These are phyloP conservation scores for Ctenochaetus hawaiiensis DNA, from an alignment of 2,797 vertebrate genomes.

Conservation along the genomic window DNA sequence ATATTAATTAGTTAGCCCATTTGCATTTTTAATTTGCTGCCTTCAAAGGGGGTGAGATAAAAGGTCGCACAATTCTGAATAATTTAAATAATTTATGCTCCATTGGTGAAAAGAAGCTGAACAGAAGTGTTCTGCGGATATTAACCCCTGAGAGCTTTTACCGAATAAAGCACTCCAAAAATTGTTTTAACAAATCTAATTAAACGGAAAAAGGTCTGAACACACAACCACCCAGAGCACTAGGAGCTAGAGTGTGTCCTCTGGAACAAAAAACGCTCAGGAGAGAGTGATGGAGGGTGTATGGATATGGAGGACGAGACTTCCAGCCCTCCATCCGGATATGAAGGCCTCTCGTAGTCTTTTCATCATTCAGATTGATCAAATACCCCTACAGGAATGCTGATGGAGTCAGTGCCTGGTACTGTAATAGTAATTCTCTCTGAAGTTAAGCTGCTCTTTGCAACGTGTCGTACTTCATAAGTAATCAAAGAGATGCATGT, in stretches of 20 bases:
- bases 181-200: constrained; percentile 93
- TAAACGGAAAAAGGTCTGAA: constrained; percentile 90
- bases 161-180: constrained; percentile 91
- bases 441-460: constrained; percentile 83
- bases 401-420: constrained; percentile 78
- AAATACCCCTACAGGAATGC: constrained; percentile 83
- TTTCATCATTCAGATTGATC: constrained; percentile 85
- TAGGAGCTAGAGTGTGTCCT: constrained; percentile 83
- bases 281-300: constrained; percentile 78
- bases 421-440: constrained; percentile 79
- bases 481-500: constrained; percentile 78
- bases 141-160: constrained; percentile 98
- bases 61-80: constrained; percentile 99
- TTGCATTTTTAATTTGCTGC: constrained; percentile 99
- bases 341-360: constrained; percentile 81
- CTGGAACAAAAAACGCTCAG: constrained; percentile 80
- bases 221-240: constrained; percentile 86
- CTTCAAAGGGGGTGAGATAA: constrained; percentile 99
- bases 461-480: constrained; percentile 72
- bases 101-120: constrained; percentile 99
- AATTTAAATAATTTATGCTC: constrained; percentile 99
- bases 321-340: constrained; percentile 78
- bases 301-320: constrained; percentile 80
- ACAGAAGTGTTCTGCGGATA: constrained; percentile 99
- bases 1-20: constrained; percentile 99